Base-by-base conservation (phyloP, 2,797 vertebrate species). In the Hafferia zeledoni region DNA sequence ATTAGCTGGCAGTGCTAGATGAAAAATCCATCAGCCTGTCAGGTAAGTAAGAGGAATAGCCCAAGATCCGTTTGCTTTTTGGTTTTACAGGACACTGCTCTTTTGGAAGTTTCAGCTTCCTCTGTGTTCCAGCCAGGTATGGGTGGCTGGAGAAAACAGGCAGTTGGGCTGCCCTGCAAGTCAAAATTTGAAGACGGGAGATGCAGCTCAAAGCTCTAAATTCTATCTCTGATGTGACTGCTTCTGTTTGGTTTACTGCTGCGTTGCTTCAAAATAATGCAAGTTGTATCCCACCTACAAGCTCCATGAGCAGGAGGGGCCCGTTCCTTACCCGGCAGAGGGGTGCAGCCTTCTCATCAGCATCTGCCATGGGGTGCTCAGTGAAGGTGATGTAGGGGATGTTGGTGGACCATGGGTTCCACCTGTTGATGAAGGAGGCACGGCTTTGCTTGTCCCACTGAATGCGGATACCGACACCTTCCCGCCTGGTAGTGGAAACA, bases 361-460 rank as follows among this genome's bases (percentile, higher is more conserved):
- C 98, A 0, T 97, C 98, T 3, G 99, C 98, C 99, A 99, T 99
- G 0, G 99, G 98, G 59, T 99, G 99, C 83, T 99, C 98, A 0
- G 98, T 99, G 97, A 99, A 99, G 60, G 99, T 99, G 94, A 98
- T 69, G 1, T 99, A 99, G 10, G 99, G 99, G 97, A 99, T 97
- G 18, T 98, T 99, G 50, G 98, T 99, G 92, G 99, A 99, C 99
- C 99, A 99, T 0, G 99, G 99, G 95, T 99, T 99, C 99, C 99
- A 99, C 43, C 99, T 98, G 95, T 98, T 99, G 4, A 99, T 49
- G 97, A 99, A 99, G 10, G 99, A 99, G 24, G 99, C 98, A 0
- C 98, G 98, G 17, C 98, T 98, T 31, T 98, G 98, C 97, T 98
- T 99, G 98, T 99, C 99, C 99, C 99, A 99, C 93, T 99, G 99